Evolutionary conservation across 2,113 vertebrate genomes (phyloP).

Genomic region (Argyrosomus japonicus): DNA sequence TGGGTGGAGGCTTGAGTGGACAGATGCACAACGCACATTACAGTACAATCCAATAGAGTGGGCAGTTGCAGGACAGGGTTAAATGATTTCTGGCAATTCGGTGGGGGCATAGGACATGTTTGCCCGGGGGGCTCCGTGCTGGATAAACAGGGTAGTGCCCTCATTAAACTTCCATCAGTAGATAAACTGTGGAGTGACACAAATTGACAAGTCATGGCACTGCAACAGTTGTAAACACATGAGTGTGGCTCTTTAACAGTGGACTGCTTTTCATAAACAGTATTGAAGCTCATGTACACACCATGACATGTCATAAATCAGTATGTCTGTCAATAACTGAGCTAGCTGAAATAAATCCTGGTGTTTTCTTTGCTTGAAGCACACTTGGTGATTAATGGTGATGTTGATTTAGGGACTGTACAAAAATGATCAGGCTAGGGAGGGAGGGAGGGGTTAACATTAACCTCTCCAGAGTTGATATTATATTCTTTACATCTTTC

Average conservation of each 20-base stretch:
- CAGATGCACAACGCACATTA: constrained; percentile 29
- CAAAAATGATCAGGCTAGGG: background rate
- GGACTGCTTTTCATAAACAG: constrained; percentile 22
- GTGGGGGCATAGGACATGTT: constrained; percentile 20
- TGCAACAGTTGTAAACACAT: constrained; percentile 36
- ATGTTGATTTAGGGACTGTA: constrained; percentile 27
- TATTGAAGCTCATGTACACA: background rate
- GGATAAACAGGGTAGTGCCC: constrained; percentile 59
- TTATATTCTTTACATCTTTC: too few species aligned
- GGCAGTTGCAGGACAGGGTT: constrained; percentile 50
- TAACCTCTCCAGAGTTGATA: background rate
- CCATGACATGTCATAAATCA: constrained; percentile 8
- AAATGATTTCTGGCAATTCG: constrained; percentile 56
- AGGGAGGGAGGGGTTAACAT: background rate
- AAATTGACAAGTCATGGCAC: constrained; percentile 47
- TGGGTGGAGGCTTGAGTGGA: constrained; percentile 30
- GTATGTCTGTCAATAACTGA: constrained; percentile 17
- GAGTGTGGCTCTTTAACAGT: constrained; percentile 17
- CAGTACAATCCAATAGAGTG: constrained; percentile 55
- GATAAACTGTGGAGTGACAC: constrained; percentile 63
- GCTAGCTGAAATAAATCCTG: constrained; percentile 34
- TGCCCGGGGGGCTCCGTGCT: constrained; percentile 43
- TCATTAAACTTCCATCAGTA: constrained; percentile 65
- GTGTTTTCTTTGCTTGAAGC: constrained; percentile 2
- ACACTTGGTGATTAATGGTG: background rate